Evolutionary conservation across 2,797 vertebrate genomes (phyloP).

Genomic region (Sebastes minor): DNA sequence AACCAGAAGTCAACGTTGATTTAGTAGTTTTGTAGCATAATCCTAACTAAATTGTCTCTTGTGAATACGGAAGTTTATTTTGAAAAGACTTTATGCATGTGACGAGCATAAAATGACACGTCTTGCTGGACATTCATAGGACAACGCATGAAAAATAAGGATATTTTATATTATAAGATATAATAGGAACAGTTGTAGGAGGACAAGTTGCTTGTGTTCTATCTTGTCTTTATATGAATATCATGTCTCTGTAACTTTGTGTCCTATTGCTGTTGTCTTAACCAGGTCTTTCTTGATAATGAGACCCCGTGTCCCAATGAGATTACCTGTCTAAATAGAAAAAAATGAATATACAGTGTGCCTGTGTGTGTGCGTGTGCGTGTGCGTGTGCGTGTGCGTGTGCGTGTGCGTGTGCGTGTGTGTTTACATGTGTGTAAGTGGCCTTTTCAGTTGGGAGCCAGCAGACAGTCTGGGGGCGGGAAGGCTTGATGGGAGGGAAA

Average conservation of each 20-base stretch:
- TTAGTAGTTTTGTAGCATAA: too few relatives aligned
- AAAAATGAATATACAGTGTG: not conserved
- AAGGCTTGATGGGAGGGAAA: conserved; percentile 71
- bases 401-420: conserved; percentile 31
- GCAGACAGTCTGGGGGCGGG: conserved; percentile 55
- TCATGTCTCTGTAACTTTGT: not conserved
- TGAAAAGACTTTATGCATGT: too few relatives aligned
- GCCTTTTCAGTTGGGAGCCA: conserved; percentile 64
- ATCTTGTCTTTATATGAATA: not conserved
- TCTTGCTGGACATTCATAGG: too few relatives aligned
- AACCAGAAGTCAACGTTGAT: too few relatives aligned
- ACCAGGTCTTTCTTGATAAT: not conserved
- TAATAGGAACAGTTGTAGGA: too few relatives aligned
- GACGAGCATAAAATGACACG: too few relatives aligned
- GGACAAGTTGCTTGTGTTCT: not conserved
- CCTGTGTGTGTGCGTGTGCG: not conserved
- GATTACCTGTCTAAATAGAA: not conserved
- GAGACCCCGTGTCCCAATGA: too few relatives aligned
- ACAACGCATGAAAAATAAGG: too few relatives aligned
- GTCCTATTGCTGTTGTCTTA: not conserved
- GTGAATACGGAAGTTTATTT: too few relatives aligned
- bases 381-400: not conserved
- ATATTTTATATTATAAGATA: too few relatives aligned
- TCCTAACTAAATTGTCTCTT: too few relatives aligned
- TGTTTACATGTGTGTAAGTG: conserved; percentile 50